Conservation (phyloP, 1,140 invertebrate genomes). For the Cyclina sinensis region DNA sequence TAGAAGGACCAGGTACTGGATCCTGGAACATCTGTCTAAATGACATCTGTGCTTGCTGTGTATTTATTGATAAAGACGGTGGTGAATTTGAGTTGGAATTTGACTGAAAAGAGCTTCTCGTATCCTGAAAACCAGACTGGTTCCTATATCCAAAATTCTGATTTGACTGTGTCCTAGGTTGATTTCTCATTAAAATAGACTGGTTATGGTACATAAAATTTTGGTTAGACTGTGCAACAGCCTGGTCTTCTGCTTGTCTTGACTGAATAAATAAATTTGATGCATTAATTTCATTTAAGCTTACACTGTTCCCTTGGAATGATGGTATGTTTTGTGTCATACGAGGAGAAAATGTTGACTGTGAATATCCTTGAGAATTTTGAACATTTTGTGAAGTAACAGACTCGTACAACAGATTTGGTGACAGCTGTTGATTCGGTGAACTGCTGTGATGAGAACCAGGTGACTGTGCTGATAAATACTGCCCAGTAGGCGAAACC, state of each 20-base stretch:
- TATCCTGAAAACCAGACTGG: not conserved
- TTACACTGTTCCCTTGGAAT: not conserved
- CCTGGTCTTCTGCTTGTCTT: conserved; percentile 1
- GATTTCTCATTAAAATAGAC: not conserved
- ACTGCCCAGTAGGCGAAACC: not conserved
- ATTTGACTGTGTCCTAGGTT: not conserved
- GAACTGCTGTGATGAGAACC: conserved; percentile 53
- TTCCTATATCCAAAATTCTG: conserved; percentile 32
- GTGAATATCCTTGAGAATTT: not conserved
- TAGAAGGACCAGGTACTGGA: conserved; percentile 23
- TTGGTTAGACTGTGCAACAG: not conserved
- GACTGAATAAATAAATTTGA: conserved; percentile 31
- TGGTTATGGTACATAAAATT: not conserved
- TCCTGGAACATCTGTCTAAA: conserved; percentile 36
- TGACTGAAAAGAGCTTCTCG: conserved; percentile 7
- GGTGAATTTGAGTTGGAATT: conserved; percentile 64
- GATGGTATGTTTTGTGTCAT: not conserved
- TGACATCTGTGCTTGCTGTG: conserved; percentile 38
- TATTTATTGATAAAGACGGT: conserved; percentile 45
- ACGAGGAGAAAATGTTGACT: not conserved
- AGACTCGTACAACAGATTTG: not conserved
- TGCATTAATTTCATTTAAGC: not conserved
- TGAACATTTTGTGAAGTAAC: not conserved
- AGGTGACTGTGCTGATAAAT: conserved; percentile 12
- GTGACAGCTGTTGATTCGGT: conserved; percentile 2